Evolutionary conservation across 2,797 vertebrate genomes (phyloP).

Genomic region (Limosa lapponica): DNA sequence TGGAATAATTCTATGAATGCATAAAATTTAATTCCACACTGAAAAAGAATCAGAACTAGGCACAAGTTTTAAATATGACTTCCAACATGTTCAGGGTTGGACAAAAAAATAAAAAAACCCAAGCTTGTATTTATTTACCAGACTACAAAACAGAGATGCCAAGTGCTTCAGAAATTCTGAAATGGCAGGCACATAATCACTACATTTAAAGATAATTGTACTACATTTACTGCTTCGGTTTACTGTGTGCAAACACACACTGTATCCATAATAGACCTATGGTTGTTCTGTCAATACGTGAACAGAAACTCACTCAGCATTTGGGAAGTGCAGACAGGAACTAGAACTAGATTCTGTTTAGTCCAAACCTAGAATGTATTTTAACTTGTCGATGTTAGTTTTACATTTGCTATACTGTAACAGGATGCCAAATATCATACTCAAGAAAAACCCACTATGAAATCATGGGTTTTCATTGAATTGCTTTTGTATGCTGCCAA

Average conservation of each 20-base stretch:
- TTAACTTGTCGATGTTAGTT: background rate
- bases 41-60: background rate
- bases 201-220: constrained; percentile 26
- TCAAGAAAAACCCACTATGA: background rate
- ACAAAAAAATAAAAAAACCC: background rate
- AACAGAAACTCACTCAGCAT: constrained; percentile 27
- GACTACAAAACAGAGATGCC: constrained; percentile 10
- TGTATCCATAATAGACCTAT: constrained; percentile 26
- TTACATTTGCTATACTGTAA: background rate
- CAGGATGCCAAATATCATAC: background rate
- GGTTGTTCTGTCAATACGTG: background rate
- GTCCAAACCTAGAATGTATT: background rate
- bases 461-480: background rate
- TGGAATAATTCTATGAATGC: background rate
- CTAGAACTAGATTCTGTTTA: background rate
- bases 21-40: background rate
- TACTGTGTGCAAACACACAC: constrained; percentile 29
- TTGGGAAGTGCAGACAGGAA: constrained; percentile 11
- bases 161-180: constrained; percentile 42
- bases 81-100: background rate
- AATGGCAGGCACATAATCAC: constrained; percentile 35
- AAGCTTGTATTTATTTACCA: background rate
- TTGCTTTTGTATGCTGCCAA: background rate
- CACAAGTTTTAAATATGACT: background rate
- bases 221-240: constrained; percentile 15